phyloP scores from a whole-genome alignment of 2,797 vertebrate species.

The Merluccius polli region DNA sequence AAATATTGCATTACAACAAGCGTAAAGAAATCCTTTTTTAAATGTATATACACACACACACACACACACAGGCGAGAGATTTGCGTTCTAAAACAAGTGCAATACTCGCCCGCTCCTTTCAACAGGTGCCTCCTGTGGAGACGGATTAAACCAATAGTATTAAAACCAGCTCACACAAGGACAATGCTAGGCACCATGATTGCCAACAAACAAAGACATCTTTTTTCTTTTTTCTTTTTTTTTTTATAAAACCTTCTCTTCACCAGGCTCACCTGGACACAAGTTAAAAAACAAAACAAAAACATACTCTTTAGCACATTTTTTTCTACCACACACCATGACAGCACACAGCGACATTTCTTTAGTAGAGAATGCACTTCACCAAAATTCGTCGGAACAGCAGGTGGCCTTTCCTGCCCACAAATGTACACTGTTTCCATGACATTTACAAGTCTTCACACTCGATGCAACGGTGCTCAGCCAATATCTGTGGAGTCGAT shows the following conservation, averaged over 20 bases:
- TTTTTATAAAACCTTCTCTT: neutral
- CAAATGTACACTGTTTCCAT: neutral
- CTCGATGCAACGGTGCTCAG: neutral
- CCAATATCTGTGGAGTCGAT: neutral
- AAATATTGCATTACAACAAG: conserved; percentile 22
- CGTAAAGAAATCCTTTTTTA: conserved; percentile 6
- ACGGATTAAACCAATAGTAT: neutral
- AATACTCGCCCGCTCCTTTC: neutral
- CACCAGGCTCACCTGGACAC: neutral
- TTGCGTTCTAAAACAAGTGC: neutral
- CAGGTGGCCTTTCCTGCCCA: neutral
- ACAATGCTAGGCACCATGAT: neutral
- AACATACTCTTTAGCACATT: conserved; percentile 33
- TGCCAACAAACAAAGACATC: neutral
- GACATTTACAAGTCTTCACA: neutral
- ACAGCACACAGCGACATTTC: conserved; percentile 36
- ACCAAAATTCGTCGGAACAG: conserved; percentile 17
- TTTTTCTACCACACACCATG: conserved; percentile 40
- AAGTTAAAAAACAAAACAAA: conserved; percentile 20
- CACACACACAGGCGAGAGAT: neutral
- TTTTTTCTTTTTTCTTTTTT: neutral
- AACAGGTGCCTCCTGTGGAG: neutral
- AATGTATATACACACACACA: neutral
- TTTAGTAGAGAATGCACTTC: conserved; percentile 29
- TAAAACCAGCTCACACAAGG: neutral